Conservation (phyloP, 2,888 invertebrate species). For the Harpalus rufipes region DNA sequence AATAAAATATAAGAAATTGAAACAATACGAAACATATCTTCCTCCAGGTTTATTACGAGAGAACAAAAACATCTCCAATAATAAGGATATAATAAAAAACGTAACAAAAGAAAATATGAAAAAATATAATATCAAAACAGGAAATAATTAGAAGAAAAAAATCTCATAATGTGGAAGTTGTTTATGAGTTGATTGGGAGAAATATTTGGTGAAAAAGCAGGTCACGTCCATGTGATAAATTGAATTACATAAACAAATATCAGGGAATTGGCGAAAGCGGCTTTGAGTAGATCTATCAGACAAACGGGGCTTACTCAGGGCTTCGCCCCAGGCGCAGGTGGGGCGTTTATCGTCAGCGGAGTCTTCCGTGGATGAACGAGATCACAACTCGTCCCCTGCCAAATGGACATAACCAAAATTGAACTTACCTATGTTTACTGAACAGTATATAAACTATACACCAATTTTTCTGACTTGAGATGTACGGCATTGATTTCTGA, state of each 20-base stretch:
- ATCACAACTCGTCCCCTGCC: neutral
- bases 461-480: too few species aligned
- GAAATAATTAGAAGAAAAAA: slow-evolving; percentile 5
- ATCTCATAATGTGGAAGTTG: slow-evolving; percentile 1
- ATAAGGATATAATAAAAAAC: neutral
- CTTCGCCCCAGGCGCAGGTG: slow-evolving; percentile 15
- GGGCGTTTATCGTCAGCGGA: slow-evolving; percentile 32
- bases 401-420: neutral
- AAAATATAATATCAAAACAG: neutral
- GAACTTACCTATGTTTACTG: neutral
- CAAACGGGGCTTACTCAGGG: slow-evolving; percentile 10
- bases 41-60: too few species aligned
- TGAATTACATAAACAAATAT: slow-evolving; percentile 50
- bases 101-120: neutral
- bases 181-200: neutral
- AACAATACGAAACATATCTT: too few species aligned
- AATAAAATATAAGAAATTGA: too few species aligned
- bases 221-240: slow-evolving; percentile 41
- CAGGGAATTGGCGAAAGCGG: slow-evolving; percentile 40
- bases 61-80: neutral
- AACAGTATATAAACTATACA: too few species aligned
- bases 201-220: slow-evolving; percentile 3
- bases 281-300: slow-evolving; percentile 37
- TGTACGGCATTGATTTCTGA: too few species aligned
- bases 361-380: neutral